Percentiles rank a stretch among this genome's conserved stretches.
Evolutionary conservation across 2,888 invertebrate species (phyloP).

Genomic region (Boloria selene): DNA sequence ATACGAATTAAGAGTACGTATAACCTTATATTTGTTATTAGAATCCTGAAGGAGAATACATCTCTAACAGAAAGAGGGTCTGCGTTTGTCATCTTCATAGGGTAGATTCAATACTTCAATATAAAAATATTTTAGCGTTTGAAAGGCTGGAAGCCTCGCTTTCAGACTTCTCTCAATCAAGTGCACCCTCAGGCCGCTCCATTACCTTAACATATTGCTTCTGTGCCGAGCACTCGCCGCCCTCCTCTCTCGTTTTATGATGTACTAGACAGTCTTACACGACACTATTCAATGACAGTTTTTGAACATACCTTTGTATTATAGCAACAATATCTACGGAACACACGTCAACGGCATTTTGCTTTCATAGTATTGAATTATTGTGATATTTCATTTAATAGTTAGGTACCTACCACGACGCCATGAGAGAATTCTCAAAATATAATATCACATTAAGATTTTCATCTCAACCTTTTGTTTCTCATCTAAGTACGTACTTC

Average conservation of each 20-base stretch:
- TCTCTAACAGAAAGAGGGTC: too few relatives aligned
- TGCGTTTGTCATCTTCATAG: not conserved
- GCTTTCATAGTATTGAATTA: not conserved
- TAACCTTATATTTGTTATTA: too few relatives aligned
- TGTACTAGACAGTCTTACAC: conserved; percentile 22
- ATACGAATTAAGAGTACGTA: too few relatives aligned
- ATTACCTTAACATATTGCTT: conserved; percentile 36
- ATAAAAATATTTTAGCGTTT: conserved; percentile 13
- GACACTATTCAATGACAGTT: conserved; percentile 14
- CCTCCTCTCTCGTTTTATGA: conserved; percentile 26
- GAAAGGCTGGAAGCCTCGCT: conserved; percentile 16
- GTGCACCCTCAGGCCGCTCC: conserved; percentile 26
- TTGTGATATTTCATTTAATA: too few relatives aligned
- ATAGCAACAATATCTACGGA: conserved; percentile 10
- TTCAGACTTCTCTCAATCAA: conserved; percentile 30
- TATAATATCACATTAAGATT: too few relatives aligned
- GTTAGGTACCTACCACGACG: too few relatives aligned
- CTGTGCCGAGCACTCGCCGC: conserved; percentile 25
- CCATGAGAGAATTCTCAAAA: too few relatives aligned
- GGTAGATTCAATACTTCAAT: not conserved
- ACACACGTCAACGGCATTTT: not conserved
- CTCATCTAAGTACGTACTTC: too few relatives aligned
- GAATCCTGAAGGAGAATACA: too few relatives aligned
- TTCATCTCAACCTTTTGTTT: too few relatives aligned
- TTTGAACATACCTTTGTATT: conserved; percentile 6